Conservation (phyloP, 2,113 vertebrate genomes). For the Neolamprologus brichardi region DNA sequence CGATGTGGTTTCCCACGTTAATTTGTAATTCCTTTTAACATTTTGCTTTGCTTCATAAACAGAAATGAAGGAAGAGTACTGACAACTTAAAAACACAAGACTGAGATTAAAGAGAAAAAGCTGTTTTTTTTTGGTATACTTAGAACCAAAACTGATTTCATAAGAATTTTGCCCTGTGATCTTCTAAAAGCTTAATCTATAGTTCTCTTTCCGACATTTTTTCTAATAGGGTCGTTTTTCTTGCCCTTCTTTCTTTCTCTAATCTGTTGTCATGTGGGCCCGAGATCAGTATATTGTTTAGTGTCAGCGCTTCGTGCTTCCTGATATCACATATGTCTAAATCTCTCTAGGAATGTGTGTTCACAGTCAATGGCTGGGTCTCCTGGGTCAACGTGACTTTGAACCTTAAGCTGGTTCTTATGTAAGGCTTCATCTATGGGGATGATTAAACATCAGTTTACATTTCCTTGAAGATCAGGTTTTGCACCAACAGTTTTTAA, state of each 20-base stretch:
- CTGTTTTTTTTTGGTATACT: neutral
- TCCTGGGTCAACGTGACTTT: neutral
- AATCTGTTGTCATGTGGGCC: constrained; percentile 16
- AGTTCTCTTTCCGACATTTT: neutral
- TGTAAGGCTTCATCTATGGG: neutral
- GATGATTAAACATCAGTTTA: constrained; percentile 9
- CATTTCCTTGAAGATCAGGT: neutral
- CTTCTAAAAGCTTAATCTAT: neutral
- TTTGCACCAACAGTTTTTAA: neutral
- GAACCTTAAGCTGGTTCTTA: constrained; percentile 18
- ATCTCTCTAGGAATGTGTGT: constrained; percentile 21
- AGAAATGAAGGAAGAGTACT: neutral
- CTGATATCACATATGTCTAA: constrained; percentile 19
- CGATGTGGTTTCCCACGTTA: neutral
- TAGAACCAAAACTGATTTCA: neutral
- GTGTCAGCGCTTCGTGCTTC: neutral
- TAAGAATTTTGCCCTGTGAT: neutral
- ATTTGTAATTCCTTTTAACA: neutral
- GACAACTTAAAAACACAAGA: neutral
- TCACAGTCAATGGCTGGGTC: neutral
- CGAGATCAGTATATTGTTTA: constrained; percentile 14
- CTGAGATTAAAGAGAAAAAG: neutral
- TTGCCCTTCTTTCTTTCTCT: neutral
- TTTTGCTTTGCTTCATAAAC: neutral
- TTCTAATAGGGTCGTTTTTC: neutral